Percentiles rank a stretch among this genome's conserved stretches.
These are phyloP conservation scores for Corynorhinus townsendii DNA, from an alignment of 2,113 vertebrate species.

Conservation along the genomic window DNA sequence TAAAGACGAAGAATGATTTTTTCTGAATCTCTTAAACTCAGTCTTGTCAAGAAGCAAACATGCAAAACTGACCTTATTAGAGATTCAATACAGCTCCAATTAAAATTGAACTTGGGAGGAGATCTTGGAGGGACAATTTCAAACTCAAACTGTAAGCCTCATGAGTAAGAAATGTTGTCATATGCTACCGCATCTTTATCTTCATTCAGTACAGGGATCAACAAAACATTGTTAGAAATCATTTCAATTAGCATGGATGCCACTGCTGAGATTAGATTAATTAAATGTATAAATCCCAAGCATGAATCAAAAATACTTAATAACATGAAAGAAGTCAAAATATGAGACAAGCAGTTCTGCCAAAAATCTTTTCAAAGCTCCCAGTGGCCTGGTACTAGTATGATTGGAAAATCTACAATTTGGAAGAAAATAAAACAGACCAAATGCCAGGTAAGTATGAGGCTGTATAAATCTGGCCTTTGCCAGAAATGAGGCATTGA, in stretches of 20 bases:
- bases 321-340: not conserved
- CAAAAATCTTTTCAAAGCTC: not conserved
- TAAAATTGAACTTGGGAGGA: conserved; percentile 40
- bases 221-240: conserved; percentile 66
- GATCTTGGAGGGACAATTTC: not conserved
- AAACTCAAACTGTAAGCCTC: conserved; percentile 45
- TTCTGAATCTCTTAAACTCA: conserved; percentile 31
- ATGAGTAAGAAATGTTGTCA: conserved; percentile 26
- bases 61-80: conserved; percentile 45
- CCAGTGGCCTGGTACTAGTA: not conserved
- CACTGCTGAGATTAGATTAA: conserved; percentile 75
- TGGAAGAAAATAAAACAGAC: not conserved
- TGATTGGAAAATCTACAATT: not conserved
- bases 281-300: conserved; percentile 73
- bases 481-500: not conserved
- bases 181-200: conserved; percentile 37
- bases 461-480: not conserved
- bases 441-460: not conserved
- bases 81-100: conserved; percentile 49
- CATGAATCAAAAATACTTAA: conserved; percentile 34
- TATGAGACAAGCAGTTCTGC: not conserved
- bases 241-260: conserved; percentile 64
- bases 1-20: conserved; percentile 29
- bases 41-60: conserved; percentile 45
- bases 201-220: conserved; percentile 53